A percentile compares a stretch with the other conserved stretches of the same genome.
Conservation (phyloP, 2,113 vertebrate species). For the Callospermophilus lateralis region DNA sequence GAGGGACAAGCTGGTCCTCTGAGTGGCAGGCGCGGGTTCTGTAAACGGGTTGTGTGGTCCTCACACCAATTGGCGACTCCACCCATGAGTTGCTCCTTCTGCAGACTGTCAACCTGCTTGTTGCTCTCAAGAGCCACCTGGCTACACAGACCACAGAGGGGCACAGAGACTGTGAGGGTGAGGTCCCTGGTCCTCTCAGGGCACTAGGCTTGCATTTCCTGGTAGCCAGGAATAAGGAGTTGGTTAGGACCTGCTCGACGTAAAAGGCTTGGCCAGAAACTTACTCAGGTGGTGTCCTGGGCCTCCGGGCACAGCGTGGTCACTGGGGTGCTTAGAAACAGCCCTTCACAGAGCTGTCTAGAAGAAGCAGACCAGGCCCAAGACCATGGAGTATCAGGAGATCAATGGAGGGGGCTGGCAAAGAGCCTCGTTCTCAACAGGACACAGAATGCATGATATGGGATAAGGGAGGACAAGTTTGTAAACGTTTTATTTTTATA, state of each 20-base stretch:
- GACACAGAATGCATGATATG: not conserved
- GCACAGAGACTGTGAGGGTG: not conserved
- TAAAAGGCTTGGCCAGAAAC: not conserved
- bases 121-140: not conserved
- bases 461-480: not conserved
- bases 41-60: not conserved
- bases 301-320: not conserved
- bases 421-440: not conserved
- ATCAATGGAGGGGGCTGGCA: not conserved
- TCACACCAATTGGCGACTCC: accelerated
- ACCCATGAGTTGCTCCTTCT: not conserved
- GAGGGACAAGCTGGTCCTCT: not conserved
- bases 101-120: not conserved
- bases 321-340: not conserved
- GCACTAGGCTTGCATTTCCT: not conserved
- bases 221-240: not conserved
- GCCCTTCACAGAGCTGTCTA: not conserved
- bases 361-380: not conserved
- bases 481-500: not conserved
- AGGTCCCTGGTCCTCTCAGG: not conserved
- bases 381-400: not conserved
- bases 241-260: too few species aligned
- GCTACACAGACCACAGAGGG: not conserved
- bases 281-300: not conserved
- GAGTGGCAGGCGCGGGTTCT: accelerated